A percentile compares a stretch with the other conserved stretches of the same genome.
These are phyloP conservation scores for Fragum sueziense DNA, from an alignment of 2,888 invertebrate species.

Conservation along the genomic window DNA sequence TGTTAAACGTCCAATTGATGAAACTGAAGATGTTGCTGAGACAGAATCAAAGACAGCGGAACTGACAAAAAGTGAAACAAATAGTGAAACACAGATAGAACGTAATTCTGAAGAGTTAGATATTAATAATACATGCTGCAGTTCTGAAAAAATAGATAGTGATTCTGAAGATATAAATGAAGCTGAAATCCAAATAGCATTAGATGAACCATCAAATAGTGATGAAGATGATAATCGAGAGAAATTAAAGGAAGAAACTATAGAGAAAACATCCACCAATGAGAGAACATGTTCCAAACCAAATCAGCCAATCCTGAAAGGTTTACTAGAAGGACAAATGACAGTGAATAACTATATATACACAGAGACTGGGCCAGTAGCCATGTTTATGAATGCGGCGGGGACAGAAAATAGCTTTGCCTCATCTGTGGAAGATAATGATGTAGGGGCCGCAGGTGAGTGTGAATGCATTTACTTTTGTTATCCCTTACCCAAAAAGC, in stretches of 20 bases:
- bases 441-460: not conserved
- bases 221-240: not conserved
- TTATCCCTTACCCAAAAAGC: no score
- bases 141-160: no score
- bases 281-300: not conserved
- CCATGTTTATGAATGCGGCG: not conserved
- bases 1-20: not conserved
- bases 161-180: not conserved
- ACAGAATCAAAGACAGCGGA: not conserved
- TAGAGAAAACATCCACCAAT: not conserved
- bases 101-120: not conserved
- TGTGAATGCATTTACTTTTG: not conserved
- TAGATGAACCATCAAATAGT: not conserved
- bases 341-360: not conserved
- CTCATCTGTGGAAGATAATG: not conserved
- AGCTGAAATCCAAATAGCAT: not conserved
- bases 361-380: not conserved
- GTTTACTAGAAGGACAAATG: slow-evolving; percentile 19
- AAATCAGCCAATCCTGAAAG: slow-evolving; percentile 22
- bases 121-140: not conserved
- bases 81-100: not conserved
- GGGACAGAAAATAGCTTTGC: not conserved
- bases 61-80: not conserved
- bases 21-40: not conserved
- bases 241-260: not conserved